Conservation (phyloP, 2,888 invertebrate species). For the Chrysolina americana region DNA sequence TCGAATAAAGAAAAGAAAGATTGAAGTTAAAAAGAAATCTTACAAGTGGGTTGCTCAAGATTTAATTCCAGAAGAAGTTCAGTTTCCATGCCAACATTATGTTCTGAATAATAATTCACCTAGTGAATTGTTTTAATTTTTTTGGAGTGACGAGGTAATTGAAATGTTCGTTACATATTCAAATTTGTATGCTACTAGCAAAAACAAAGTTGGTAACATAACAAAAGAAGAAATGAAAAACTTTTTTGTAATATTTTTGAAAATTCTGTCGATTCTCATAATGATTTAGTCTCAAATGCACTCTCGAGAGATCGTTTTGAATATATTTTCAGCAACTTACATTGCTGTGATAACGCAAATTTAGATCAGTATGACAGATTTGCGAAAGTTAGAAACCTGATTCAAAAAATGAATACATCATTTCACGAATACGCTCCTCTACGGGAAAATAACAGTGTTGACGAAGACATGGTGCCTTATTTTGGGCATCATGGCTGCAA, state of each 20-base stretch:
- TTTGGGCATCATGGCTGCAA: conserved; percentile 59
- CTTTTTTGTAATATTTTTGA: conserved; percentile 55
- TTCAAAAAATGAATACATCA: conserved; percentile 52
- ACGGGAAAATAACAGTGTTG: conserved; percentile 58
- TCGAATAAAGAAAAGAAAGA: no score
- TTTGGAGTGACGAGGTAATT: neutral
- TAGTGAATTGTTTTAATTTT: neutral
- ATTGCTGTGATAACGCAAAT: conserved; percentile 56
- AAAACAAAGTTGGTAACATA: conserved; percentile 8
- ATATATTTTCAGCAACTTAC: conserved; percentile 57
- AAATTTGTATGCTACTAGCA: conserved; percentile 17
- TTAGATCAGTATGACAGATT: conserved; percentile 55
- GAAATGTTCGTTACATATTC: neutral
- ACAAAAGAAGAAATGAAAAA: neutral
- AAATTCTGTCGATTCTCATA: conserved; percentile 53
- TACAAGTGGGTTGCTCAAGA: no score
- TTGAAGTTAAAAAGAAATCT: no score
- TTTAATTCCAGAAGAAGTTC: neutral
- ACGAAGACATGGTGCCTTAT: conserved; percentile 64
- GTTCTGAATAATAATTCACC: no score
- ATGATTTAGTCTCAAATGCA: conserved; percentile 53
- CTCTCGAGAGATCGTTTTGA: conserved; percentile 59
- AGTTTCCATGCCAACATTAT: no score
- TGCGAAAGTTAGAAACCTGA: conserved; percentile 57
- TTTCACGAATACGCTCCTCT: conserved; percentile 55